Percentiles rank a stretch among this genome's conserved stretches.
phyloP scores from a whole-genome alignment of 2,797 vertebrate genomes.

The Limosa lapponica region DNA sequence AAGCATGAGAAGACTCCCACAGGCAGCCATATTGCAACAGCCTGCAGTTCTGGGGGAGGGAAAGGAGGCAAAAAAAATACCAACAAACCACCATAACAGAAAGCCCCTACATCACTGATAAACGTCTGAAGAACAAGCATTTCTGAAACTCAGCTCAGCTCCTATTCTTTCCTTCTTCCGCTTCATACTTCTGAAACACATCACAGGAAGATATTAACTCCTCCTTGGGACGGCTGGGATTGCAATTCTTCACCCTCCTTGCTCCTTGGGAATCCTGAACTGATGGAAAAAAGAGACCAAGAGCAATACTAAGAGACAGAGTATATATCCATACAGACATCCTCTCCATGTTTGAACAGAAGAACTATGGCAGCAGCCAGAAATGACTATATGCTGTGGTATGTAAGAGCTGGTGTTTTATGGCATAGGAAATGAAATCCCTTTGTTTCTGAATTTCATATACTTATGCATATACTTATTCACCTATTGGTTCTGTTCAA shows the following conservation, averaged over 20 bases:
- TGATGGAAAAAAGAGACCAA: not conserved
- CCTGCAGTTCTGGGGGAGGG: not conserved
- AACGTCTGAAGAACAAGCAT: not conserved
- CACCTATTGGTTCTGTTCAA: not conserved
- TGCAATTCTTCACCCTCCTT: not conserved
- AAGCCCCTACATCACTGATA: fast-evolving
- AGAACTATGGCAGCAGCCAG: not conserved
- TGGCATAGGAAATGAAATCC: not conserved
- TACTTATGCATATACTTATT: not conserved
- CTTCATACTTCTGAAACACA: not conserved
- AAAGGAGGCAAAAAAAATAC: fast-evolving
- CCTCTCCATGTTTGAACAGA: not conserved
- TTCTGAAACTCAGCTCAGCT: not conserved
- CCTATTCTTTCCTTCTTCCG: not conserved
- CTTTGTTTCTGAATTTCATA: not conserved
- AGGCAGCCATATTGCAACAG: not conserved
- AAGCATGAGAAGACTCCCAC: not conserved
- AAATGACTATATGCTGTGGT: fast-evolving
- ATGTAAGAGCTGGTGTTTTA: not conserved
- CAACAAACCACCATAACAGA: not conserved
- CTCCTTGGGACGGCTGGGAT: not conserved
- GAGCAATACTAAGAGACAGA: not conserved
- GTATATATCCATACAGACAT: no score
- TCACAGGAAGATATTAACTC: not conserved
- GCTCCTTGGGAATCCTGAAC: not conserved